Evolutionary conservation across 1,140 invertebrate species (phyloP), one percentile per base, ranked within the genome.

Genomic region (Cylas formicarius): DNA sequence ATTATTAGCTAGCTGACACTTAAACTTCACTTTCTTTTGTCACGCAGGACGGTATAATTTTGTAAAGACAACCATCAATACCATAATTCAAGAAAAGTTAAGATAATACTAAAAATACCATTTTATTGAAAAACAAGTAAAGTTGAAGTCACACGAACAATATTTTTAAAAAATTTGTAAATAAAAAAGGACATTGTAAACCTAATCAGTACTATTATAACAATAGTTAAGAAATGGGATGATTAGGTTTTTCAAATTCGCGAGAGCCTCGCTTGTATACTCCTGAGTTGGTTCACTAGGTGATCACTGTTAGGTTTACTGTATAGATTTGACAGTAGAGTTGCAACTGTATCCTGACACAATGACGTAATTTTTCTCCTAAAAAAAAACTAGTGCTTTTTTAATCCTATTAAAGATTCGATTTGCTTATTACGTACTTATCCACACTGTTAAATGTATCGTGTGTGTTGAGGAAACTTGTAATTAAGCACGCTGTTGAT

Each of bases 341-440:
- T 75, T 0, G 78, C 77, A 34, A 82, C 73, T 4, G 81, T 72
- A 49, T 82, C 80, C 57, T 80, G 75, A 22, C 76, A 77, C 43
- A 78, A 74, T 2, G 76, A 74, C 41, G 76, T 71, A 36, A 80
- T 71, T 50, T 73, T 71, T 34, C 74, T 65, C 50, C 77, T 80
- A 48, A 18, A 67, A 67, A 62, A 53, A 54, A 57, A 60, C 4
- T 56, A 53, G 23, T 51, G 52, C 44, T 46, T 62, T 31, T 60
- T 55, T 14, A 58, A 44, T 36, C 53, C 52, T 3, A 57, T 44
- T 45, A 55, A 61, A 44, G 24, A 27, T 31, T 10, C 54, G 48
- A 64, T 62, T 37, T 16, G 13, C 13, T 2, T 36, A 37, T 31
- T 29, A 43, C 43, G 66, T 68, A 69, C 78, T 72, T 73, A 61